Base-by-base conservation (phyloP, 2,797 vertebrate genomes). In the Leptatherina wallacei region DNA sequence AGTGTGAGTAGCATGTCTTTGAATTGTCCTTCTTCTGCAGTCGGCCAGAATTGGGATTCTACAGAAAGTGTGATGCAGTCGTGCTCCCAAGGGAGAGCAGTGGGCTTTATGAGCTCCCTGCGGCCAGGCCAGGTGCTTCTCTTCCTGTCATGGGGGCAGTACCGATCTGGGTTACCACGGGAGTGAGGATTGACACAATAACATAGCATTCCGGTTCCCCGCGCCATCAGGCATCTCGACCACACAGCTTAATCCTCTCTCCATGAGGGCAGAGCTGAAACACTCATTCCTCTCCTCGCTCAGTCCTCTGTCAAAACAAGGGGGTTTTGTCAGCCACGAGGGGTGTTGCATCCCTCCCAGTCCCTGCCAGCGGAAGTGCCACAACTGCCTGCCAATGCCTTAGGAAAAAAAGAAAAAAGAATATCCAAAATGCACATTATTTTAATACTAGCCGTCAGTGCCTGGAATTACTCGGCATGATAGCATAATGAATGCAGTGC, bases 401-500 rank as follows among this genome's bases (percentile, higher is more conserved):
- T 77, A 20, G 90, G 91, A 83, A 77, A 78, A 83, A 86, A 38
- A 36, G 82, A 78, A 78, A 84, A 83, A 73, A 87, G 90, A 90
- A 86, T 92, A 94, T 83, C 83, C 86, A 89, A 92, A 95, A 96
- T 95, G 93, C 93, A 96, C 93, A 95, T 92, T 95, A 96, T 95
- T 95, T 91, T 89, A 92, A 96, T 96, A 93, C 89, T 79, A 93
- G 91, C 88, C 90, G 89, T 90, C 85, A 88, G 94, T 95, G 94
- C 92, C 93, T 93, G 89, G 93, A 94, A 96, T 95, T 93, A 95
- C 94, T 95, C 94, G 82, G 92, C 93, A 91, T 95, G 91, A 92
- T 95, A 77, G 30, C 91, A 94, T 96, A 96, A 97, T 95, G 95
- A 97, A 97, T 95, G 94, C 90, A 86, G 80, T 91, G 93, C 91